These are phyloP conservation scores for Burhinus bistriatus DNA, from an alignment of 2,113 vertebrate genomes.

Conservation along the genomic window DNA sequence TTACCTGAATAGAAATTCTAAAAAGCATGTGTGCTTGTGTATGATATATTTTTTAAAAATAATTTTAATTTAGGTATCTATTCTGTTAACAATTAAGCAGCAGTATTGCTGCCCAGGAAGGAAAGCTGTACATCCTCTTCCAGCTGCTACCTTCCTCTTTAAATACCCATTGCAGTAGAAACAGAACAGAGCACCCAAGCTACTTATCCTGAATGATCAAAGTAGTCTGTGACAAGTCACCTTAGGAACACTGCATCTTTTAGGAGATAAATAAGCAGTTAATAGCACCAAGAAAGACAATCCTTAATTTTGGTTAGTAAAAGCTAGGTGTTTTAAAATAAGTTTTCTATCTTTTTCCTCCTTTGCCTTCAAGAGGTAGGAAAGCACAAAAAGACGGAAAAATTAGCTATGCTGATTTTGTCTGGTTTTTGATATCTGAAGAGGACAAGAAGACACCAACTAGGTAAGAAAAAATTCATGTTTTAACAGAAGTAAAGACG, in stretches of 20 bases:
- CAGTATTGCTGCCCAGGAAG: neutral
- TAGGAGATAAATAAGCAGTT: neutral
- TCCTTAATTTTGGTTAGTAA: neutral
- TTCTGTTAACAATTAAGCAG: neutral
- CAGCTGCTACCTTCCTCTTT: neutral
- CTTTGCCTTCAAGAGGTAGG: slow-evolving; percentile 71
- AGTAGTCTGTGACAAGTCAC: neutral
- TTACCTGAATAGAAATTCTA: neutral
- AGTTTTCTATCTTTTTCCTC: neutral
- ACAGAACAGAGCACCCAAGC: neutral
- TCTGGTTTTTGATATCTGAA: slow-evolving; percentile 97
- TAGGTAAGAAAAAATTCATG: slow-evolving; percentile 73
- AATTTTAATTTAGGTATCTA: neutral
- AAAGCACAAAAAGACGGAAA: slow-evolving; percentile 81
- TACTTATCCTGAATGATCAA: neutral
- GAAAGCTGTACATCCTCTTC: neutral
- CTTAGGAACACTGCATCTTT: neutral
- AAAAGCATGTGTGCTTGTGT: neutral
- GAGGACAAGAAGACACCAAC: slow-evolving; percentile 94
- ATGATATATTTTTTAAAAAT: neutral
- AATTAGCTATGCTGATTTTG: slow-evolving; percentile 91
- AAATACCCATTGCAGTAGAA: neutral
- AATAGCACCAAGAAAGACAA: neutral
- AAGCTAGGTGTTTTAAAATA: neutral
- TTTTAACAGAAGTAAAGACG: neutral